Percentiles rank a stretch among this genome's conserved stretches.
phyloP scores from a whole-genome alignment of 2,888 invertebrate species.

The Megaustenia siamemsis region DNA sequence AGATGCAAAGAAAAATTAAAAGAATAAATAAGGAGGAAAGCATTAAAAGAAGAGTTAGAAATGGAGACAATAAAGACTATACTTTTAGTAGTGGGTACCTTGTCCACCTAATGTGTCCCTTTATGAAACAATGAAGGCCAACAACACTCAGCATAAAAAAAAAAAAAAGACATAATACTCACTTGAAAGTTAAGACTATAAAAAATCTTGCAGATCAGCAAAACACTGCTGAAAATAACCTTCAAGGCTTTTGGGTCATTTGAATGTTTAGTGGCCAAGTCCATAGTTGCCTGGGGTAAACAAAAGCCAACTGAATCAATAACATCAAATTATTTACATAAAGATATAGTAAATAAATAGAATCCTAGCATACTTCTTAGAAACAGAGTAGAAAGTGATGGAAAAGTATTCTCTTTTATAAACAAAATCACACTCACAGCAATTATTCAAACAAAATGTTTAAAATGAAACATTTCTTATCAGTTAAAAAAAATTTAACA shows the following conservation, averaged over 20 bases:
- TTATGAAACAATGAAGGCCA: no score
- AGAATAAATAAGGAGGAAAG: not conserved
- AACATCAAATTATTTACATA: no score
- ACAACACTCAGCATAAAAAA: not conserved
- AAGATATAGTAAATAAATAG: no score
- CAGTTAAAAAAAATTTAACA: no score
- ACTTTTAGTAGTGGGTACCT: no score
- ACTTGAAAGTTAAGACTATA: conserved; percentile 96
- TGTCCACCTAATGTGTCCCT: no score
- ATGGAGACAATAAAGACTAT: no score
- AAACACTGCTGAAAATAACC: conserved; percentile 92
- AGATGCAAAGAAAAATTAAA: no score
- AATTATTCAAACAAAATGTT: not conserved
- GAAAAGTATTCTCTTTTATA: no score
- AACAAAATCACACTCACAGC: not conserved
- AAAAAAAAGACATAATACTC: conserved; percentile 59
- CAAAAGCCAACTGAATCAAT: no score
- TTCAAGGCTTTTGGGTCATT: conserved; percentile 88
- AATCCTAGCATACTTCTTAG: no score
- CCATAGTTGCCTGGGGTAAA: conserved; percentile 88
- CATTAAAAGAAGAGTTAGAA: not conserved
- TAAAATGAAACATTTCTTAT: not conserved
- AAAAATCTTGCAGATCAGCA: conserved; percentile 95
- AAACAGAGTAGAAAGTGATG: no score
- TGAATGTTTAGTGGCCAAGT: conserved; percentile 88